Percentiles rank a stretch among this genome's conserved stretches.
phyloP scores from a whole-genome alignment of 1,140 invertebrate species.

The Prorops nasuta region DNA sequence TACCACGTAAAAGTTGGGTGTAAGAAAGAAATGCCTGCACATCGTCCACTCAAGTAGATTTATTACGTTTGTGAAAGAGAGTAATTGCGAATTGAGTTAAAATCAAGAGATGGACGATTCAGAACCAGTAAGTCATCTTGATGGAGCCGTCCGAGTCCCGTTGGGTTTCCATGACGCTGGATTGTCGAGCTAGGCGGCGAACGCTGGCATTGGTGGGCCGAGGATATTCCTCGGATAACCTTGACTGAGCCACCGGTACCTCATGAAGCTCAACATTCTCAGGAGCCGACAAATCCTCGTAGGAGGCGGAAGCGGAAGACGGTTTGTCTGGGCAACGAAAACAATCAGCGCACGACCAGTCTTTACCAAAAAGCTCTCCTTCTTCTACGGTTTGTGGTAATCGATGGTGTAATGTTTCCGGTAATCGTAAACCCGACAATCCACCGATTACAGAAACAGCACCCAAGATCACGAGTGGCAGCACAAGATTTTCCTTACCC shows the following conservation, averaged over 20 bases:
- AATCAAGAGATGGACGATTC: too few species aligned
- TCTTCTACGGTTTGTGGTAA: slow-evolving; percentile 83
- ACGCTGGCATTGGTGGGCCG: slow-evolving; percentile 39
- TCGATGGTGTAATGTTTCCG: slow-evolving; percentile 77
- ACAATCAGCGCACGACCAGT: slow-evolving; percentile 75
- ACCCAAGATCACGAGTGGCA: slow-evolving; percentile 80
- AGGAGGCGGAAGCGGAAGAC: slow-evolving; percentile 32
- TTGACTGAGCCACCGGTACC: slow-evolving; percentile 25
- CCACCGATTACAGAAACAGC: slow-evolving; percentile 76
- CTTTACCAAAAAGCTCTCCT: slow-evolving; percentile 83
- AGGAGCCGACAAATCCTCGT: slow-evolving; percentile 39
- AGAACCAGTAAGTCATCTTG: slow-evolving; percentile 84
- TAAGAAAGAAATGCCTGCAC: too few species aligned
- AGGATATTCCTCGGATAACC: slow-evolving; percentile 32
- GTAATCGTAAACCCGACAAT: slow-evolving; percentile 72
- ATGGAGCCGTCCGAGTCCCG: slow-evolving; percentile 72
- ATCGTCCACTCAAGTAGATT: too few species aligned
- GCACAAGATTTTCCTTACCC: slow-evolving; percentile 79
- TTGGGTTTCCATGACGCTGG: slow-evolving; percentile 76
- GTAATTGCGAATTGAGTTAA: too few species aligned
- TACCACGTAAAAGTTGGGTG: too few species aligned
- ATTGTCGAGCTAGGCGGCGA: slow-evolving; percentile 68
- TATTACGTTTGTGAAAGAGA: too few species aligned
- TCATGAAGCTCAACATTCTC: slow-evolving; percentile 40
- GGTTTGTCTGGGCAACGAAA: slow-evolving; percentile 61